These are phyloP conservation scores for Taenaris catops DNA, from an alignment of 2,888 invertebrate species.

Conservation along the genomic window DNA sequence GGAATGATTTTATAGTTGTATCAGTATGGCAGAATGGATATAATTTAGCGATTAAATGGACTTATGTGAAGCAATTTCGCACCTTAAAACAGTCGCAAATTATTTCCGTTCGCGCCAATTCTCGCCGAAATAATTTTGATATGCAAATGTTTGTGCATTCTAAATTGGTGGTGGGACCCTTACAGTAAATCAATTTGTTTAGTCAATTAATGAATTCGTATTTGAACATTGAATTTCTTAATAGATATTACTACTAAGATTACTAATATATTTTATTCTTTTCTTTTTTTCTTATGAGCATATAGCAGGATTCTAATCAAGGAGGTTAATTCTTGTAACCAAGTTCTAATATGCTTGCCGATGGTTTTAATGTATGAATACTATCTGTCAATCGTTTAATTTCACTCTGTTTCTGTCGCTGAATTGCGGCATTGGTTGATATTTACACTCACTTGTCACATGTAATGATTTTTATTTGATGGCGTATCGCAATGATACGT, in stretches of 20 bases:
- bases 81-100: conserved; percentile 26
- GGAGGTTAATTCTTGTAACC: conserved; percentile 75
- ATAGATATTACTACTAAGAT: conserved; percentile 42
- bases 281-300: conserved; percentile 72
- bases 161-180: conserved; percentile 48
- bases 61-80: conserved; percentile 27
- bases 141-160: conserved; percentile 32
- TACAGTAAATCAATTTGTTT: conserved; percentile 27
- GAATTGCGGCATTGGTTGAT: conserved; percentile 45
- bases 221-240: conserved; percentile 34
- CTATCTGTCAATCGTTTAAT: conserved; percentile 51
- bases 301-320: conserved; percentile 77
- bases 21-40: conserved; percentile 33
- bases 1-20: conserved; percentile 36
- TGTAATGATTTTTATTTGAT: conserved; percentile 82
- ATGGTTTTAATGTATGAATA: conserved; percentile 56
- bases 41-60: conserved; percentile 28
- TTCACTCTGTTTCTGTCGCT: conserved; percentile 49
- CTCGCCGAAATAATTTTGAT: conserved; percentile 29
- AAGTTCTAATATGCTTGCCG: conserved; percentile 73
- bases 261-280: conserved; percentile 75
- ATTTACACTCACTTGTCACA: conserved; percentile 84
- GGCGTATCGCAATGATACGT: conserved; percentile 47
- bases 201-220: conserved; percentile 33
- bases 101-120: conserved; percentile 32